Conservation (phyloP, 1,140 invertebrate genomes). For the Neocloeon triangulifer region DNA sequence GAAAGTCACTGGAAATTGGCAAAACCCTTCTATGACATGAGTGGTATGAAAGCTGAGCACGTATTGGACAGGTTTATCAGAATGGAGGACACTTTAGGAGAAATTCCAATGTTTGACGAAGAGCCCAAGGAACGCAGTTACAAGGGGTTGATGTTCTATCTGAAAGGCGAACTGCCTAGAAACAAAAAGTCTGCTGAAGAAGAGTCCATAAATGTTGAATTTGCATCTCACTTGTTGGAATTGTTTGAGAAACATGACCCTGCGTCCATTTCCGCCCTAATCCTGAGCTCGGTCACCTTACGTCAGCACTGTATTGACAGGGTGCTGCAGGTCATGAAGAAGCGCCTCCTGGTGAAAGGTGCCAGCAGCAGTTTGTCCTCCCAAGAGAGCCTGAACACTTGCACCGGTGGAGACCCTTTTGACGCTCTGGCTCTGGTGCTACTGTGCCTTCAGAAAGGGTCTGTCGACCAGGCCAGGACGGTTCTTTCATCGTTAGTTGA, state of each 20-base stretch:
- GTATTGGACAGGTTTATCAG: conserved; percentile 21
- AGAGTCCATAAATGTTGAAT: background rate
- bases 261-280: conserved; percentile 22
- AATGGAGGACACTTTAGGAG: conserved; percentile 8
- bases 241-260: conserved; percentile 18
- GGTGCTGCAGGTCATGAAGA: conserved; percentile 20
- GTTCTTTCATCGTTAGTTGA: conserved; percentile 21
- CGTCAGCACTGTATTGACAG: conserved; percentile 31
- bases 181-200: conserved; percentile 2
- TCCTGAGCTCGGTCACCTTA: conserved; percentile 25
- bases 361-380: conserved; percentile 11
- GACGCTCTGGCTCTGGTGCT: conserved; percentile 21
- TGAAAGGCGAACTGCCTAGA: conserved; percentile 17
- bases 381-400: conserved; percentile 8
- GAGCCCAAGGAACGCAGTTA: conserved; percentile 10
- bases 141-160: conserved; percentile 25
- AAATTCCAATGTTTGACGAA: background rate
- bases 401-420: conserved; percentile 11
- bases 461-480: conserved; percentile 19
- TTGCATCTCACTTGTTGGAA: conserved; percentile 13
- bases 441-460: conserved; percentile 27
- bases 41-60: conserved; percentile 21
- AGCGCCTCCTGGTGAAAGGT: conserved; percentile 7
- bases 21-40: conserved; percentile 33
- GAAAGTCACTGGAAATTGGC: conserved; percentile 29